Evolutionary conservation across 2,888 invertebrate species (phyloP).

Genomic region (Axea sp.): DNA sequence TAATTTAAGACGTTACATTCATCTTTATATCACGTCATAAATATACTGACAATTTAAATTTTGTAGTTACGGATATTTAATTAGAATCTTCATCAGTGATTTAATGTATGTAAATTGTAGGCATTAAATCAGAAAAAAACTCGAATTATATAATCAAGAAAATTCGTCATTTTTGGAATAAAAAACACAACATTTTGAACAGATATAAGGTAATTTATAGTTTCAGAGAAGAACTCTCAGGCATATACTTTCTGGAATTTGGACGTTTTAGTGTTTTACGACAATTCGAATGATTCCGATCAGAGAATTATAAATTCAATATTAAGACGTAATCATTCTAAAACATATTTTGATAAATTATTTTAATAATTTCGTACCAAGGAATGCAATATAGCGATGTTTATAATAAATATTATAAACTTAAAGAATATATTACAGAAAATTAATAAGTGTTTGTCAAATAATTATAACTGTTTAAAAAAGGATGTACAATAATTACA

Average conservation of each 20-base stretch:
- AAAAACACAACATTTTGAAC: constrained; percentile 15
- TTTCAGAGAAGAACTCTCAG: constrained; percentile 19
- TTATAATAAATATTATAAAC: too few relatives aligned
- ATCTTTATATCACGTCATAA: constrained; percentile 11
- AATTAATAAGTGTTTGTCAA: too few relatives aligned
- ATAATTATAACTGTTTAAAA: too few relatives aligned
- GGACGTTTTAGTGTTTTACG: constrained; percentile 1
- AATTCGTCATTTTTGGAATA: constrained; percentile 44
- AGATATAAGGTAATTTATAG: constrained; percentile 23
- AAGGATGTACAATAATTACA: too few relatives aligned
- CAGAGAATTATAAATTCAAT: too few relatives aligned
- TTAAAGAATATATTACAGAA: too few relatives aligned
- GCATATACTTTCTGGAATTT: constrained; percentile 26
- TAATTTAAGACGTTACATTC: too few relatives aligned
- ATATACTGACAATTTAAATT: constrained; percentile 20
- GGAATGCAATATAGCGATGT: too few relatives aligned
- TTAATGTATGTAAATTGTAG: constrained; percentile 42
- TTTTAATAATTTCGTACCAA: too few relatives aligned
- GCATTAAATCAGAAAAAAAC: constrained; percentile 32
- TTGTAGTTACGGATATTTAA: constrained; percentile 17
- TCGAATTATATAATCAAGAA: constrained; percentile 38
- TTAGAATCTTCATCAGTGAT: constrained; percentile 15
- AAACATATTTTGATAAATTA: too few relatives aligned
- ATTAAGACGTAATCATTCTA: too few relatives aligned
- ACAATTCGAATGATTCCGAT: too few relatives aligned